A percentile compares a stretch with the other conserved stretches of the same genome.
Conservation (phyloP, 2,113 vertebrate genomes). For the Tragelaphus scriptus region DNA sequence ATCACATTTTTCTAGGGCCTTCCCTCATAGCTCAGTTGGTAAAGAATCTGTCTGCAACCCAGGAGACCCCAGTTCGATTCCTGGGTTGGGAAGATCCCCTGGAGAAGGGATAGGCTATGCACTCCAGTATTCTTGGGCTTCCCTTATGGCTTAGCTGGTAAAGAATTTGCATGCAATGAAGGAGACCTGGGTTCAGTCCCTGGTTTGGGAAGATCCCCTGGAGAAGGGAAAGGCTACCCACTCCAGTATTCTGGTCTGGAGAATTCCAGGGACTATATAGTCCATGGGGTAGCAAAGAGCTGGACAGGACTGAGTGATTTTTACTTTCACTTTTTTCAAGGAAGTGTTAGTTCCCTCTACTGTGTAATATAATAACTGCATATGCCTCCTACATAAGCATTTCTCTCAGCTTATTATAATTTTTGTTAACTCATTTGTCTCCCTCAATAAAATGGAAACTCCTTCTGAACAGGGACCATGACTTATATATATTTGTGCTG, state of each 20-base stretch:
- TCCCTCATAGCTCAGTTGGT: background rate
- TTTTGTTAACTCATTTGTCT: constrained; percentile 29
- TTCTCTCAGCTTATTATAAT: background rate
- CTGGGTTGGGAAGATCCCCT: background rate
- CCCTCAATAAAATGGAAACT: background rate
- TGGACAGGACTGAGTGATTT: background rate
- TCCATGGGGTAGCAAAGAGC: background rate
- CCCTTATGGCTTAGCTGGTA: background rate
- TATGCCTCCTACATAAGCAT: background rate
- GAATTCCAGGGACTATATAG: background rate
- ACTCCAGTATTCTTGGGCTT: background rate
- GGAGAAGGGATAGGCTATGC: background rate
- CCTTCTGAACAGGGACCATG: background rate
- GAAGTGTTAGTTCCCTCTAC: background rate
- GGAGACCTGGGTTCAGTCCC: background rate
- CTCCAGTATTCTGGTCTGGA: background rate
- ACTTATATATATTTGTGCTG: background rate
- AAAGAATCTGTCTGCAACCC: background rate
- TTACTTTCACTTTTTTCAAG: background rate
- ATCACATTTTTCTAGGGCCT: background rate
- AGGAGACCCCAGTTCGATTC: background rate
- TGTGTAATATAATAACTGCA: background rate
- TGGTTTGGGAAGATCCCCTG: background rate
- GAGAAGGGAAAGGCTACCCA: background rate
- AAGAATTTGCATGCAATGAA: background rate